Evolutionary conservation across 23 tunicate species (phyloP), one percentile per base, ranked within the genome.

Genomic region (Oikopleura albicans): DNA sequence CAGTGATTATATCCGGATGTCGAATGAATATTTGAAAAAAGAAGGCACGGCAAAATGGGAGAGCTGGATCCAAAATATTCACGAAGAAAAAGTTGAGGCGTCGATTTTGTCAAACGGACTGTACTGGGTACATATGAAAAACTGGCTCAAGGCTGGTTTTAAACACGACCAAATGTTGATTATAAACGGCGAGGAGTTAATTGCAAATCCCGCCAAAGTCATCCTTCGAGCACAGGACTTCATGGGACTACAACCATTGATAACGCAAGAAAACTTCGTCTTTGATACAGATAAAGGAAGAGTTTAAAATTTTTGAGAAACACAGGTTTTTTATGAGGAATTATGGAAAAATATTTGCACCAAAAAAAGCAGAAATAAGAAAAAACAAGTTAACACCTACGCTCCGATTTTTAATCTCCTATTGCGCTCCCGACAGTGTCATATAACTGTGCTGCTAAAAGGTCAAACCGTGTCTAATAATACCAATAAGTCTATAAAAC

Each of bases 61-160:
- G 37, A 71, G 31, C 4, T 71, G 79, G 79, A 71, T 71, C 37
- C 79, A 71, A 29, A 71, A 71, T 31, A 4, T 71, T 71, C 79
- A 71, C 31, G 35, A 71, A 71, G 79, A 31, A 71, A 71, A 71
- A 71, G 79, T 71, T 31, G 79, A 71, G 35, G 79, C 79, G 31
- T 71, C 79, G 37, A 71, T 71, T 37, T 71, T 71, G 37, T 2
- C 79, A 2, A 71, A 71, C 79, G 79, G 79, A 29, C 79, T 71
- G 33, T 71, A 71, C 37, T 71, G 34, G 35, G 79, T 71, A 22
- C 79, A 71, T 29, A 16, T 71, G 34, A 16, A 71, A 71, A 71
- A 71, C 37, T 71, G 79, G 79, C 33, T 71, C 4, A 37, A 71
- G 4, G 79, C 79, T 27, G 79, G 79, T 12, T 71, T 71, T 29